Evolutionary conservation across 2,888 invertebrate genomes (phyloP).

Genomic region (Seira musarum): DNA sequence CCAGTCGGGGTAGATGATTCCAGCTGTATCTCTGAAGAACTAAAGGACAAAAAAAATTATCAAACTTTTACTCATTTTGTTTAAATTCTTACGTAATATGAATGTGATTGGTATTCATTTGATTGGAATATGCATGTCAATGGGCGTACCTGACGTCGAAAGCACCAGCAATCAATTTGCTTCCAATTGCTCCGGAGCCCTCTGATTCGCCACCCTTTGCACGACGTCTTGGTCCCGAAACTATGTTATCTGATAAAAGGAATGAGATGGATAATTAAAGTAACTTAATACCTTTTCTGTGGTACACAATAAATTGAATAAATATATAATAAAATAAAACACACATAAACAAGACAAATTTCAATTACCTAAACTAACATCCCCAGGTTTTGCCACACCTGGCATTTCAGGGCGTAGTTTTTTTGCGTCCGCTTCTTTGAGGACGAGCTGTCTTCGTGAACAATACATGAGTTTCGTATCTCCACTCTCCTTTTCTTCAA

Average conservation of each 20-base stretch:
- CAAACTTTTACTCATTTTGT: too few species aligned
- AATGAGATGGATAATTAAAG: background rate
- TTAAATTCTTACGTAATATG: too few species aligned
- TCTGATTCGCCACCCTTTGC: constrained; percentile 47
- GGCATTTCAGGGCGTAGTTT: constrained; percentile 59
- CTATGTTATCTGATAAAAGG: constrained; percentile 58
- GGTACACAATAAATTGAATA: too few species aligned
- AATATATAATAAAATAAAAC: background rate
- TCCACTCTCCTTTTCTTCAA: constrained; percentile 51
- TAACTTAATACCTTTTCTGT: background rate
- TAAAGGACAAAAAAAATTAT: too few species aligned
- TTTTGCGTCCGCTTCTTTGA: constrained; percentile 66
- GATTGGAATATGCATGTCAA: too few species aligned
- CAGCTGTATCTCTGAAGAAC: too few species aligned
- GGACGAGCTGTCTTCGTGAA: constrained; percentile 62
- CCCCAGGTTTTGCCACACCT: constrained; percentile 61
- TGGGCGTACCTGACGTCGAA: constrained; percentile 58
- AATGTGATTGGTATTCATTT: too few species aligned
- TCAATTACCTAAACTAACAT: constrained; percentile 65
- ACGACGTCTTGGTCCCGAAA: constrained; percentile 59
- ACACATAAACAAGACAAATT: constrained; percentile 5
- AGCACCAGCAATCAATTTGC: constrained; percentile 59
- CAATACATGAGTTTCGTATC: constrained; percentile 54
- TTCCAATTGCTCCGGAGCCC: background rate
- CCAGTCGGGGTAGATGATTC: background rate